Conservation (phyloP, 2,113 vertebrate species). For the Eonycteris spelaea region DNA sequence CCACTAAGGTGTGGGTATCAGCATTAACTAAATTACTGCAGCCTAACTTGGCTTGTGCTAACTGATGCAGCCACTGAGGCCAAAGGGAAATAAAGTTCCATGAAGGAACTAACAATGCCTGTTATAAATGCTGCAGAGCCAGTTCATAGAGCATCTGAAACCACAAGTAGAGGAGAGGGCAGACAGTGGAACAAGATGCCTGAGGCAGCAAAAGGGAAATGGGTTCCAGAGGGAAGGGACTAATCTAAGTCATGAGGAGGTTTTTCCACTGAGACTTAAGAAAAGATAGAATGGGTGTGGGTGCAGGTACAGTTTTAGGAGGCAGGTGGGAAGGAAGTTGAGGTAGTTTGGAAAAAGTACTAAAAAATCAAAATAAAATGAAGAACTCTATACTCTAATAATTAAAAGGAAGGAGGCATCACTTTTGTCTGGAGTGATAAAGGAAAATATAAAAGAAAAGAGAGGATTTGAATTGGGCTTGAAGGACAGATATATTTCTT, state of each 20-base stretch:
- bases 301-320: not conserved
- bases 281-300: not conserved
- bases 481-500: not conserved
- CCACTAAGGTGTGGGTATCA: not conserved
- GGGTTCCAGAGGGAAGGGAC: not conserved
- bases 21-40: not conserved
- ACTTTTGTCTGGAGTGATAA: not conserved
- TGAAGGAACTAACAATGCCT: not conserved
- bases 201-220: not conserved
- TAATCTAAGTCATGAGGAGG: not conserved
- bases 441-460: not conserved
- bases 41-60: too few species aligned
- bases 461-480: not conserved
- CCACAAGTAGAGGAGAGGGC: not conserved
- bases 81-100: not conserved
- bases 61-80: not conserved
- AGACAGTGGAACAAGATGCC: not conserved
- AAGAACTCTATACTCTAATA: not conserved
- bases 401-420: not conserved
- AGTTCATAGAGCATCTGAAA: not conserved
- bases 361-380: not conserved
- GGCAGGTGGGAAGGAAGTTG: not conserved
- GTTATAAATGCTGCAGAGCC: not conserved
- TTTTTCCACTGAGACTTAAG: not conserved
- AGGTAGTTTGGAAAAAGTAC: not conserved